Percentiles rank a stretch among this genome's conserved stretches.
phyloP scores from a whole-genome alignment of 2,888 invertebrate species.

The Megaustenia siamemsis region DNA sequence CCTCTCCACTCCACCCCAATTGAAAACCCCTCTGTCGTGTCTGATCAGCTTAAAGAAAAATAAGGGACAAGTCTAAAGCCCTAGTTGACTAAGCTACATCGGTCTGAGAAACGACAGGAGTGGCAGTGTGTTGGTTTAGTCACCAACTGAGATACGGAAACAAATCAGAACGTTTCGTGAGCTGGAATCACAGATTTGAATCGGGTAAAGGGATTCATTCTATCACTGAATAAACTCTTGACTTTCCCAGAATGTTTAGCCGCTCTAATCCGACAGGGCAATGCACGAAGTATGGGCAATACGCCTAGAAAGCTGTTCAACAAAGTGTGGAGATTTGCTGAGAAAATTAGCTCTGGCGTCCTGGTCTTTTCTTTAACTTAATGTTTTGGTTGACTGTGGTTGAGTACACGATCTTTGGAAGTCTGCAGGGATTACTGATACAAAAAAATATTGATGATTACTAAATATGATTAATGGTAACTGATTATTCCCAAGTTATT shows the following conservation, averaged over 20 bases:
- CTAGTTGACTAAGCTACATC: conserved; percentile 31
- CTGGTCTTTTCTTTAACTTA: too few species aligned
- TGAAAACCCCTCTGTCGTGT: background rate
- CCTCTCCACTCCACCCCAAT: background rate
- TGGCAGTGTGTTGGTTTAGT: conserved; percentile 37
- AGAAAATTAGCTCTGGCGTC: background rate
- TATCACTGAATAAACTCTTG: conserved; percentile 8
- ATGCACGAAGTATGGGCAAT: background rate
- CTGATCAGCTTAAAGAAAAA: background rate
- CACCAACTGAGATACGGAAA: background rate
- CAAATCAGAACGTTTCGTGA: conserved; percentile 32
- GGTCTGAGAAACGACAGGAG: background rate
- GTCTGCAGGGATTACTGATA: too few species aligned
- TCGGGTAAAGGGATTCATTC: conserved; percentile 31
- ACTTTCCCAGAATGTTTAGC: conserved; percentile 10
- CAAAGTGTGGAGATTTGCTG: background rate
- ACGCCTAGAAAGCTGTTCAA: background rate
- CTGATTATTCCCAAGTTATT: too few species aligned
- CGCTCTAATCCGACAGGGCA: background rate
- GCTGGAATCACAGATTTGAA: conserved; percentile 34
- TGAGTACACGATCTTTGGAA: background rate
- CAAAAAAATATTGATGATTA: too few species aligned
- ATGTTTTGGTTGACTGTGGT: background rate
- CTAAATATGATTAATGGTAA: too few species aligned
- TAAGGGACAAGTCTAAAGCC: background rate